phyloP scores from a whole-genome alignment of 2,888 invertebrate species.

The Zaprionus obscuricornis region DNA sequence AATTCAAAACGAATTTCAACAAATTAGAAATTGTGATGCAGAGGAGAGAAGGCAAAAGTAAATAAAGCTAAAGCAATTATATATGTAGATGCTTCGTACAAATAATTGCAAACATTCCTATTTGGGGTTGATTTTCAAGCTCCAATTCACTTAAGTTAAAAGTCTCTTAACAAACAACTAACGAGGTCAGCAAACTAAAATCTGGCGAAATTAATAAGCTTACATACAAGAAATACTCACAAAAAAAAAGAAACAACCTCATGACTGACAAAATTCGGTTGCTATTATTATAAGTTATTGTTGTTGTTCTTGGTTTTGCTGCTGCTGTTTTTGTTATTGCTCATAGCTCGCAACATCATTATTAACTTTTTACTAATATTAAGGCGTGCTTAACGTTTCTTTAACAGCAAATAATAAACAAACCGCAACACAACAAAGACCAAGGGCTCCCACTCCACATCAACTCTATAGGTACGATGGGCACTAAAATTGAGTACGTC shows the following conservation, averaged over 20 bases:
- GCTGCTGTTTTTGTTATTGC: constrained; percentile 12
- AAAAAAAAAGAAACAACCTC: constrained; percentile 43
- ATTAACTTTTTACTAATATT: constrained; percentile 41
- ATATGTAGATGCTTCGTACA: background rate
- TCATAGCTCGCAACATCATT: constrained; percentile 34
- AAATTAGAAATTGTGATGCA: background rate
- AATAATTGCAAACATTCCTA: background rate
- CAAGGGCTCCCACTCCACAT: constrained; percentile 1
- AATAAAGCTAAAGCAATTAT: background rate
- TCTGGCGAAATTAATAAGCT: constrained; percentile 63
- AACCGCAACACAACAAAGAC: constrained; percentile 9
- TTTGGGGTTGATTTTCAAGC: constrained; percentile 48
- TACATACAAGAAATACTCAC: constrained; percentile 39
- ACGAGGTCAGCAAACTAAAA: constrained; percentile 72
- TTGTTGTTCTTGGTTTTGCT: constrained; percentile 1
- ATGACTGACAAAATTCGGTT: constrained; percentile 55
- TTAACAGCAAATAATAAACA: constrained; percentile 47
- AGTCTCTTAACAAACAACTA: constrained; percentile 21
- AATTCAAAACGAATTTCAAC: background rate
- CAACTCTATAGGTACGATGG: constrained; percentile 87
- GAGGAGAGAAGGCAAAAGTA: background rate
- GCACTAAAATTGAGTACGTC: constrained; percentile 96
- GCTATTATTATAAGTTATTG: constrained; percentile 18
- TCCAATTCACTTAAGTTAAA: constrained; percentile 39
- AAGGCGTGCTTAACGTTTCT: constrained; percentile 41